A percentile compares a stretch with the other conserved stretches of the same genome.
Conservation (phyloP, 92 coral and sea anemone genomes). For the Palythoa grandis region DNA sequence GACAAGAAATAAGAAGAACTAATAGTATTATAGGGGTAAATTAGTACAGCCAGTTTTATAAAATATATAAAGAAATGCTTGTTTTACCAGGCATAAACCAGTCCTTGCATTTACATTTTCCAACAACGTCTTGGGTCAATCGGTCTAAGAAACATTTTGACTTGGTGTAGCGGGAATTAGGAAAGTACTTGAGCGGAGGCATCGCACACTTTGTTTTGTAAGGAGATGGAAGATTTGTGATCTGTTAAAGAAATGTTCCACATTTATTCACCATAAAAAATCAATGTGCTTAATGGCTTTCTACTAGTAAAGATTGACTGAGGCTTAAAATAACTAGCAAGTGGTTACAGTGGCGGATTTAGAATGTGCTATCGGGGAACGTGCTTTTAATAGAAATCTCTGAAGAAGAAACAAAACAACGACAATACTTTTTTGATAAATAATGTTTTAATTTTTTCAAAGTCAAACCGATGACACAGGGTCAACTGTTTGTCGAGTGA, state of each 20-base stretch:
- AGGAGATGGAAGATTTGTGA: constrained; percentile 77
- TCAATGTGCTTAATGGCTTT: not conserved
- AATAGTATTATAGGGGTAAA: too few species aligned
- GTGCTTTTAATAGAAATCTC: too few species aligned
- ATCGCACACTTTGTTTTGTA: constrained; percentile 81
- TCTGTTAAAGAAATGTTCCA: constrained; percentile 48
- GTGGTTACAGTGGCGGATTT: too few species aligned
- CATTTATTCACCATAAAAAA: not conserved
- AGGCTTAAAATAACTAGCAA: too few species aligned
- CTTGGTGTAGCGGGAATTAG: constrained; percentile 69
- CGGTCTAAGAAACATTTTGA: constrained; percentile 91
- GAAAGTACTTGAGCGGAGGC: constrained; percentile 79
- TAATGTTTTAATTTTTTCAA: too few species aligned
- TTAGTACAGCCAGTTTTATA: not conserved
- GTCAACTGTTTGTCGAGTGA: too few species aligned
- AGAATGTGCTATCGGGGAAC: too few species aligned
- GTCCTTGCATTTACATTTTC: constrained; percentile 69
- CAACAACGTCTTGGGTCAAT: constrained; percentile 71
- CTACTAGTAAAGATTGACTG: too few species aligned
- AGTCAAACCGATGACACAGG: too few species aligned
- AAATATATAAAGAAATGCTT: not conserved
- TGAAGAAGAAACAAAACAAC: too few species aligned
- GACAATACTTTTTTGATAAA: too few species aligned
- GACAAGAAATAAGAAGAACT: too few species aligned
- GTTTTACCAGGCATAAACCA: constrained; percentile 92